Evolutionary conservation across 2,888 invertebrate genomes (phyloP), one percentile per base, ranked within the genome.

Genomic region (Glomeris marginata): DNA sequence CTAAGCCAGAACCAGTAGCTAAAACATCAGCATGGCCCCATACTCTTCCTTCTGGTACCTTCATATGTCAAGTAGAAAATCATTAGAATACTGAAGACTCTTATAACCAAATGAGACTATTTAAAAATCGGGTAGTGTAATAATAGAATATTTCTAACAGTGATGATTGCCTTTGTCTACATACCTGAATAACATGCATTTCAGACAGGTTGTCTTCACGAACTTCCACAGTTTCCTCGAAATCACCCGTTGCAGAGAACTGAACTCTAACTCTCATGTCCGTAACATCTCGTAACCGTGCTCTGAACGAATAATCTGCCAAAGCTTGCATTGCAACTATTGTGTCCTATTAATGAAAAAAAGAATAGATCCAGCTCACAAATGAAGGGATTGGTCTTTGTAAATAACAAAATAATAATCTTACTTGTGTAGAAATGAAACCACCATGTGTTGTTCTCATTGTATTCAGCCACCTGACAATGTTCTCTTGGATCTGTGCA

Each of bases 271-370:
- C 52, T 20, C 54, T 54, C 57, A 64, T 60, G 49, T 61, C 56
- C 1, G 63, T 64, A 41, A 64, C 59, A 45, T 63, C 61, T 5
- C 63, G 53, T 6, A 63, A 55, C 8, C 62, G 56, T 4, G 62
- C 59, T 20, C 61, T 51, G 54, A 62, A 62, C 0, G 63, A 61
- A 52, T 61, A 63, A 42, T 59, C 58, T 5, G 63, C 66, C 55
- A 71, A 60, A 0, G 70, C 70, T 57, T 69, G 66, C 63, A 69
- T 62, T 6, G 70, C 70, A 22, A 64, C 59, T 40, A 70, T 58
- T 4, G 69, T 68, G 55, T 71, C 71, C 64, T 66, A 48, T 20
- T 11, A 11, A 22, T 20, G 13, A 48, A 22, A 37, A 28, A 28
- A 28, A 28, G n/a, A n/a, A n/a, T n/a, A n/a, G n/a, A n/a, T n/a